phyloP scores from a whole-genome alignment of 1,140 invertebrate genomes.

The Cardiocondyla obscurior region DNA sequence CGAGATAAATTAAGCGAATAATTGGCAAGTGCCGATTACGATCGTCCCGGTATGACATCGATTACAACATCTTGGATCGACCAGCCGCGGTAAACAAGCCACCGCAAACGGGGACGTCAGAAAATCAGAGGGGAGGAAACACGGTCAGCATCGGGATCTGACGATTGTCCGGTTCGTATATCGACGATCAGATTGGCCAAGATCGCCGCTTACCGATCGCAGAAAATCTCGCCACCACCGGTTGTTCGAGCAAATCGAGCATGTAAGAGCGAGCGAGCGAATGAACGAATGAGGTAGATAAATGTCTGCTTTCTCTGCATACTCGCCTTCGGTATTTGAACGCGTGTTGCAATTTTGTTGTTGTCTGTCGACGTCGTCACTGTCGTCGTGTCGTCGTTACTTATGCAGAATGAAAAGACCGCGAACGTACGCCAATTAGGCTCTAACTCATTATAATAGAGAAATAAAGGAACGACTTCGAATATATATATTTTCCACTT shows the following conservation, averaged over 20 bases:
- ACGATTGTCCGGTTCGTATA: background rate
- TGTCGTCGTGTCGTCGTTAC: background rate
- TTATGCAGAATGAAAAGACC: background rate
- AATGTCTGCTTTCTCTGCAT: slow-evolving; percentile 50
- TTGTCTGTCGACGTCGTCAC: slow-evolving; percentile 16
- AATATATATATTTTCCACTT: background rate
- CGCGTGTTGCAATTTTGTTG: slow-evolving; percentile 55
- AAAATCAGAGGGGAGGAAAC: background rate
- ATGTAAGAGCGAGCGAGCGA: background rate
- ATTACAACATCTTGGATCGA: background rate
- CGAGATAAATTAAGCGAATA: background rate
- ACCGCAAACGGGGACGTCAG: background rate
- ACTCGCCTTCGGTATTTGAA: slow-evolving; percentile 21
- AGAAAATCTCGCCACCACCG: background rate
- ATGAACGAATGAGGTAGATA: slow-evolving; percentile 19
- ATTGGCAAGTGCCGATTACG: slow-evolving; percentile 23
- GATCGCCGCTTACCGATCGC: slow-evolving; percentile 10
- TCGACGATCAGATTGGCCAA: slow-evolving; percentile 34
- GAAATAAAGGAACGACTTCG: background rate
- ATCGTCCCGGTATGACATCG: background rate
- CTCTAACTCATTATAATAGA: background rate
- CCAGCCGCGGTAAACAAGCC: slow-evolving; percentile 2
- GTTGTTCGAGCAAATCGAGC: slow-evolving; percentile 28
- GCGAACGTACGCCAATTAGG: background rate
- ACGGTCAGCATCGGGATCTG: background rate